phyloP scores from a whole-genome alignment of 2,797 vertebrate genomes.

The Carcharodon carcharias region DNA sequence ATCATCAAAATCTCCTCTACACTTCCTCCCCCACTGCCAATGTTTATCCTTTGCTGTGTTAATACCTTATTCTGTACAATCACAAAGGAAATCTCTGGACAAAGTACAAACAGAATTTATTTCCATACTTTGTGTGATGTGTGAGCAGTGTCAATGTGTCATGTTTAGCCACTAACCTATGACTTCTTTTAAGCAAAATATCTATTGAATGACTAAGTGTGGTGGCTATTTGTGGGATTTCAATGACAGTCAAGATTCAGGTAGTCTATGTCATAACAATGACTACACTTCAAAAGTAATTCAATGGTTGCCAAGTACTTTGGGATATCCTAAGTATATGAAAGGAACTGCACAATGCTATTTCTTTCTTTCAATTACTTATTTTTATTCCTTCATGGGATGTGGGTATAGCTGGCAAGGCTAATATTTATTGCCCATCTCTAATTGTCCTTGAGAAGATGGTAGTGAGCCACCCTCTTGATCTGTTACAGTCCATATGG shows the following conservation, averaged over 20 bases:
- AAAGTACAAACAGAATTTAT: slow-evolving; percentile 1
- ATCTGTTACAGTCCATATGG: too few species aligned
- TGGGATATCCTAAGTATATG: background rate
- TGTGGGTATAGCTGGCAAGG: too few species aligned
- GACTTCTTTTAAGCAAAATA: background rate
- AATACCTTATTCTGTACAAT: background rate
- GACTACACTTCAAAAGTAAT: background rate
- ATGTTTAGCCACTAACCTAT: background rate
- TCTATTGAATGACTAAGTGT: background rate
- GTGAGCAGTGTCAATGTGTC: background rate
- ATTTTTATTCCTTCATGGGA: too few species aligned
- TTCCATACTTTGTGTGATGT: background rate
- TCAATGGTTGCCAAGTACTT: background rate
- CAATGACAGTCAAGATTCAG: background rate
- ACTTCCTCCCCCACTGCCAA: background rate
- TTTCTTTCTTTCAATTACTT: background rate
- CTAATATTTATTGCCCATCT: too few species aligned
- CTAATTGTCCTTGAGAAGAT: too few species aligned
- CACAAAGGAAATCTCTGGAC: background rate
- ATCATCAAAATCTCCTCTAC: background rate
- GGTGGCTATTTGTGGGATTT: background rate
- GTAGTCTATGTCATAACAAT: background rate
- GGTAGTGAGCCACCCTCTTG: too few species aligned
- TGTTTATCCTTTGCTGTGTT: background rate
- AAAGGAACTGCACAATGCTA: background rate